Evolutionary conservation across 1,140 invertebrate species (phyloP), one percentile per base, ranked within the genome.

Genomic region (Drosophila bifasciata): DNA sequence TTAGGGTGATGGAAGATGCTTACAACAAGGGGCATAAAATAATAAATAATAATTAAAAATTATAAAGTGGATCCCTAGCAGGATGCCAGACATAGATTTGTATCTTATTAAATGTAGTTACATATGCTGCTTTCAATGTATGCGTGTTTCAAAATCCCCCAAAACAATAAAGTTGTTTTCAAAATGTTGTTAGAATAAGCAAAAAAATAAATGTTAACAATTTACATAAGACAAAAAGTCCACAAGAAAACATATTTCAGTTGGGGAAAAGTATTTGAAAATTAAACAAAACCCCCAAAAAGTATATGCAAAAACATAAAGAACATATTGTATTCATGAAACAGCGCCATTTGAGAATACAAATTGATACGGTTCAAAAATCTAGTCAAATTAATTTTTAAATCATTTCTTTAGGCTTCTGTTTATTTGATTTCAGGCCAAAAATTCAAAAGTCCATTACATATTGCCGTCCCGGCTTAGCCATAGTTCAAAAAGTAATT

Each of bases 1-100:
- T 91, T 91, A 91, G 89, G 83, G 76, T 90, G 89, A 84, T 89
- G 84, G 89, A n/a, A n/a, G n/a, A 84, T 89, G 84, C 75, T 78
- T 62, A n/a, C 48, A 78, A 66, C 50, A 58, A 73, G 62, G 43
- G 48, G 66, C 66, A 64, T 63, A 68, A 44, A 73, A 58, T 57
- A 76, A 62, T 59, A 66, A 57, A 32, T 63, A 69, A 59, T 55
- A 68, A 66, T 46, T 32, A 62, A 48, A 58, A 64, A 58, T 51
- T 41, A 63, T 63, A 32, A n/a, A 16, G 32, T 15, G 17, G 11
- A 21, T 32, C 23, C 17, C 23, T n/a, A 41, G 36, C 13, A 32
- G 49, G 41, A 79, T 63, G 67, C 9, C 40, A n/a, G n/a, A n/a
- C n/a, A 51, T 51, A 71, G 51, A 66, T 73, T 73, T 73, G 68